Evolutionary conservation across 2,797 vertebrate genomes (phyloP).

Genomic region (Harpagifer antarcticus): DNA sequence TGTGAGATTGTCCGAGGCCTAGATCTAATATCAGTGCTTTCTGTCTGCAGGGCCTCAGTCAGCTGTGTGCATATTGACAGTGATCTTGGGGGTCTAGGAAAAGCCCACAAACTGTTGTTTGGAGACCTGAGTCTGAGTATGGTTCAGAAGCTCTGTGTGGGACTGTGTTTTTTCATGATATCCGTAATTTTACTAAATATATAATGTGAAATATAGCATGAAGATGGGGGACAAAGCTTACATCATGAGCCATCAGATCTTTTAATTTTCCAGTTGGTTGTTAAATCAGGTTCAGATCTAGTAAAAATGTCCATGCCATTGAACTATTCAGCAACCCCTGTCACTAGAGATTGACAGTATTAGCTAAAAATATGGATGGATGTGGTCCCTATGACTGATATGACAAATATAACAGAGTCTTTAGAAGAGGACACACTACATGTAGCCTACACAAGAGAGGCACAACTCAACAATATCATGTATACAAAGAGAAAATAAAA

Average conservation of each 20-base stretch:
- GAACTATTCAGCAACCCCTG: too few relatives aligned
- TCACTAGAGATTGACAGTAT: too few relatives aligned
- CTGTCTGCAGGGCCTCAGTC: constrained; percentile 44
- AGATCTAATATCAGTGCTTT: constrained; percentile 47
- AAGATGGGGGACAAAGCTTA: background rate
- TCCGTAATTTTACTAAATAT: constrained; percentile 27
- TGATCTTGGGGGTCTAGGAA: constrained; percentile 35
- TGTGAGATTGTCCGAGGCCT: constrained; percentile 47
- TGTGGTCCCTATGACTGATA: too few relatives aligned
- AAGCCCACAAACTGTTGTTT: constrained; percentile 29
- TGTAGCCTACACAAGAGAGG: too few relatives aligned
- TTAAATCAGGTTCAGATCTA: background rate
- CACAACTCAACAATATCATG: too few relatives aligned
- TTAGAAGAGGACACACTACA: too few relatives aligned
- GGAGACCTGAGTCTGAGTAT: constrained; percentile 16
- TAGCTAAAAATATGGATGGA: too few relatives aligned
- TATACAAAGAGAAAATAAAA: background rate
- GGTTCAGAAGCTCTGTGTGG: constrained; percentile 16
- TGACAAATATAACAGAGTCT: too few relatives aligned
- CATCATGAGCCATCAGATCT: background rate
- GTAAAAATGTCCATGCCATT: too few relatives aligned
- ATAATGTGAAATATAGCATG: background rate
- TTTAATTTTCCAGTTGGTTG: background rate
- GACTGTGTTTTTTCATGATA: background rate
- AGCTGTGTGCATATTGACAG: constrained; percentile 58